These are phyloP conservation scores for Calcarius lapponicus DNA, from an alignment of 2,797 vertebrate species.

Conservation along the genomic window DNA sequence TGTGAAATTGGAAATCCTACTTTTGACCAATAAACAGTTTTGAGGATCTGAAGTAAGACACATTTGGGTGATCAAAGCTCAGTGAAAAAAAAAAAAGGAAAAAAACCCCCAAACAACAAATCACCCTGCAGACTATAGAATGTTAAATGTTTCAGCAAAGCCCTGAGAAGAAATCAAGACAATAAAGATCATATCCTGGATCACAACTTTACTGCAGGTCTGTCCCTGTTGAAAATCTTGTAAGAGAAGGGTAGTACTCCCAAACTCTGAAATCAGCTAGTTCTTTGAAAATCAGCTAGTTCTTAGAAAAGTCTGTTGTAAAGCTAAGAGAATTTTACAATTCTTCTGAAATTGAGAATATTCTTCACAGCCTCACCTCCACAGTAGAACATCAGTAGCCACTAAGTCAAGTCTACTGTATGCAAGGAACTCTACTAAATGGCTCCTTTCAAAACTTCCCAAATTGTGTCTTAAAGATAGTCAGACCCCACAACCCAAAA, in stretches of 20 bases:
- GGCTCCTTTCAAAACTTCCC: background rate
- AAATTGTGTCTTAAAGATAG: background rate
- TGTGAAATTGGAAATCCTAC: background rate
- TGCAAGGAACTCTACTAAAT: background rate
- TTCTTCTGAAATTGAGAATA: background rate
- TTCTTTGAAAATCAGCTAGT: background rate
- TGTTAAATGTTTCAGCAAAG: background rate
- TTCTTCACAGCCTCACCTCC: background rate
- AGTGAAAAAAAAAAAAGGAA: fast-evolving
- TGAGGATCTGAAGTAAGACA: background rate
- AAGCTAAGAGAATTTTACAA: background rate
- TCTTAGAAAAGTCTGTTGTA: background rate
- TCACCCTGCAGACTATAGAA: background rate
- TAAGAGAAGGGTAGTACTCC: background rate
- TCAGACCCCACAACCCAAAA: background rate
- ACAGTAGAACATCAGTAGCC: background rate
- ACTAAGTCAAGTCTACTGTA: background rate
- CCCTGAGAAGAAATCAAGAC: background rate
- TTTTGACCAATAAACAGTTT: background rate
- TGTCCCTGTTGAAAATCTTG: background rate
- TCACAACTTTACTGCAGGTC: background rate
- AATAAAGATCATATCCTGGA: background rate
- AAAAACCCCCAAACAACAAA: background rate
- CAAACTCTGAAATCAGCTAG: background rate
- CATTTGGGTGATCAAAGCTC: background rate